Evolutionary conservation across 2,888 invertebrate genomes (phyloP).

Genomic region (Sinhomidia bicolor): DNA sequence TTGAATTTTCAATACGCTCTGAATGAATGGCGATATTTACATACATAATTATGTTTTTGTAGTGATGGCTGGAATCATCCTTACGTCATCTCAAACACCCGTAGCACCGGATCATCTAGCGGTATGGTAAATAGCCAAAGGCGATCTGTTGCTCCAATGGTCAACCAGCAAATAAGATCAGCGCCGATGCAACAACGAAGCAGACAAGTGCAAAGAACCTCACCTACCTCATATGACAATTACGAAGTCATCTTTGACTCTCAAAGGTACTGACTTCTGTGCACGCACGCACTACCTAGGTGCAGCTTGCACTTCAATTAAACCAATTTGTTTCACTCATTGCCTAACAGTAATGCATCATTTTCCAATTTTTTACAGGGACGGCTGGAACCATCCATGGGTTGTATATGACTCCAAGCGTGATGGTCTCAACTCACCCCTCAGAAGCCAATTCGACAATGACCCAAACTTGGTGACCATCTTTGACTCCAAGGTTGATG

Average conservation of each 20-base stretch:
- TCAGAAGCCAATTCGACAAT: conserved; percentile 65
- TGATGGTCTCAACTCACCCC: conserved; percentile 73
- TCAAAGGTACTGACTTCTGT: conserved; percentile 63
- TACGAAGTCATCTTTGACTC: conserved; percentile 76
- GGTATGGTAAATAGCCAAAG: conserved; percentile 48
- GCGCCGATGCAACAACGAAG: conserved; percentile 21
- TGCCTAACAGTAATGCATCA: background rate
- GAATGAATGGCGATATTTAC: background rate
- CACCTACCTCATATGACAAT: conserved; percentile 65
- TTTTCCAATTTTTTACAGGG: conserved; percentile 47
- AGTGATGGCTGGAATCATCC: conserved; percentile 72
- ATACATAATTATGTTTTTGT: conserved; percentile 14
- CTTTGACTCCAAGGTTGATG: conserved; percentile 73
- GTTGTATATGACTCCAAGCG: conserved; percentile 75
- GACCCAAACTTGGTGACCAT: conserved; percentile 71
- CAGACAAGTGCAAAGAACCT: conserved; percentile 21
- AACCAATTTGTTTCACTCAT: background rate
- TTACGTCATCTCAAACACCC: conserved; percentile 70
- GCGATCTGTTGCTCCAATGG: conserved; percentile 17
- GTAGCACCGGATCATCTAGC: conserved; percentile 46
- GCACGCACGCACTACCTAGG: too few relatives aligned
- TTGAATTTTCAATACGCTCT: background rate
- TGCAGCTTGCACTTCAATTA: too few relatives aligned
- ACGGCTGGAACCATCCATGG: conserved; percentile 74
- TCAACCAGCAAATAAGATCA: conserved; percentile 30